phyloP scores from a whole-genome alignment of 2,113 vertebrate genomes.

The Eulacestoma nigropectus region DNA sequence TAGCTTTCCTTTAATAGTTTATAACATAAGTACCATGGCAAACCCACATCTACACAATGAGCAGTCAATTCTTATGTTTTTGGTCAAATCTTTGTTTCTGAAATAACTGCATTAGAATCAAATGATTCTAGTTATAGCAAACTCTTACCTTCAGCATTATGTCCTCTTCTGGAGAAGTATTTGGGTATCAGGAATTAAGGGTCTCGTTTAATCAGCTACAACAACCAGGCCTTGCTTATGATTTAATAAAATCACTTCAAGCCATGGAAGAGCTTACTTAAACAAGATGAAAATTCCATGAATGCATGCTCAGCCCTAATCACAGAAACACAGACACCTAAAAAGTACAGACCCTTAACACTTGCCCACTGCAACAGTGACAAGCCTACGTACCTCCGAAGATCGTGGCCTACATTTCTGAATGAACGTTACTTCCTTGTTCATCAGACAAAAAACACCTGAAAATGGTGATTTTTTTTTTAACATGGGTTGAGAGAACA shows the following conservation, averaged over 20 bases:
- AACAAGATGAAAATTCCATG: background rate
- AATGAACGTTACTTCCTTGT: background rate
- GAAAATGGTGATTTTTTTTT: background rate
- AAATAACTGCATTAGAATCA: background rate
- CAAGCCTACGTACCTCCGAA: background rate
- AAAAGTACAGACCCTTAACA: background rate
- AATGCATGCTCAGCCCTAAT: background rate
- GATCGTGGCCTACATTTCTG: background rate
- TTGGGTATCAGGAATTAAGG: background rate
- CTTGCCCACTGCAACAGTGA: background rate
- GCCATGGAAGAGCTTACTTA: background rate
- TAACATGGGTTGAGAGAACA: background rate
- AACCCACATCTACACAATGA: rapidly evolving
- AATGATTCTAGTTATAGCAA: background rate
- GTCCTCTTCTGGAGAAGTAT: background rate
- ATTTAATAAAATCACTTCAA: background rate
- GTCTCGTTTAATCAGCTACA: background rate
- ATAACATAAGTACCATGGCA: background rate
- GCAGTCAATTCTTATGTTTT: background rate
- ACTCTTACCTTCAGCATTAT: background rate
- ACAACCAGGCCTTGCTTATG: background rate
- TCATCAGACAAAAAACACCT: background rate
- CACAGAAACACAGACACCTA: background rate
- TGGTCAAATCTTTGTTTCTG: background rate
- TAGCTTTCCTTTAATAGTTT: background rate